Conservation (phyloP, 2,888 invertebrate species). For the Autographa gamma region DNA sequence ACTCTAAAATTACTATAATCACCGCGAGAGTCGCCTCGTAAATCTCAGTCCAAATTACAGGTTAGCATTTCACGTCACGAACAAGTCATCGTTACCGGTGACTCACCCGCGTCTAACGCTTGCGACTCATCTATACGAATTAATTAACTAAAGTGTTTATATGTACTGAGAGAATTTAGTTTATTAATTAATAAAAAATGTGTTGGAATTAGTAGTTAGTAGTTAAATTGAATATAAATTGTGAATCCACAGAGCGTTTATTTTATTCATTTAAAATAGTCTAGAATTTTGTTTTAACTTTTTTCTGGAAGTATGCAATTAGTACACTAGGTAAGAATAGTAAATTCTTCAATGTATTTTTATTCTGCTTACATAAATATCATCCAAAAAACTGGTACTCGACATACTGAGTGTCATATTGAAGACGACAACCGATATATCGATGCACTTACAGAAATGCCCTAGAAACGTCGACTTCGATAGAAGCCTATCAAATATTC, state of each 20-base stretch:
- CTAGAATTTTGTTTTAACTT: neutral
- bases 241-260: conserved; percentile 16
- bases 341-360: neutral
- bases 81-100: conserved; percentile 74
- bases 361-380: neutral
- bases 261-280: conserved; percentile 30
- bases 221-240: conserved; percentile 33
- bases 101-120: conserved; percentile 65
- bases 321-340: neutral
- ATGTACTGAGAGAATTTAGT: conserved; percentile 34
- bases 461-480: conserved; percentile 28
- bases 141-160: conserved; percentile 47
- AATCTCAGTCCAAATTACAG: conserved; percentile 82
- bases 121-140: conserved; percentile 42
- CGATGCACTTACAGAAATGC: neutral
- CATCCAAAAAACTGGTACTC: neutral
- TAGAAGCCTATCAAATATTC: conserved; percentile 38
- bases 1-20: conserved; percentile 80
- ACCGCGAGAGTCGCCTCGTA: conserved; percentile 79
- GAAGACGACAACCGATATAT: neutral
- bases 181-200: conserved; percentile 35
- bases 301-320: neutral
- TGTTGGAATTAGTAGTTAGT: conserved; percentile 26
- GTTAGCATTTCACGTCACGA: conserved; percentile 76
- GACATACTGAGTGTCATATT: neutral